A percentile compares a stretch with the other conserved stretches of the same genome.
Evolutionary conservation across 2,113 vertebrate genomes (phyloP).

Genomic region (Oreochromis tanganicae): DNA sequence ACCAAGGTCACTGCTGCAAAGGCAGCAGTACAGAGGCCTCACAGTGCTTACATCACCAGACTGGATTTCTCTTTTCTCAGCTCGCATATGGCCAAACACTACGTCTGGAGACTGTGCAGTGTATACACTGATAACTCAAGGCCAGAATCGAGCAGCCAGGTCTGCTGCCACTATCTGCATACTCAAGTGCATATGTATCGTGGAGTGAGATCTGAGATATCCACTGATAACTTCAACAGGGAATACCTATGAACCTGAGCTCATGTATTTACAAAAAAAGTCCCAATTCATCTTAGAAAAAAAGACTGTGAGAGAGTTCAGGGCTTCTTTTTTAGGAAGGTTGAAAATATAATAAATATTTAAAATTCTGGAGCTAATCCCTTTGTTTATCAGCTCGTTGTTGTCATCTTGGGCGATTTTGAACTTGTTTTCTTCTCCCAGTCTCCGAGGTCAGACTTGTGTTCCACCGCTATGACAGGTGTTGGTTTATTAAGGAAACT

Average conservation of each 20-base stretch:
- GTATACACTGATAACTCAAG: background rate
- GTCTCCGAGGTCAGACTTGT: background rate
- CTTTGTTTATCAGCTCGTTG: background rate
- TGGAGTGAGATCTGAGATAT: background rate
- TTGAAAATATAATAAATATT: background rate
- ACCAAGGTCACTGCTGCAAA: background rate
- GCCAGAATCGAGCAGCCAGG: background rate
- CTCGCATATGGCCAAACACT: background rate
- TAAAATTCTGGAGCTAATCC: background rate
- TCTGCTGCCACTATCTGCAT: background rate
- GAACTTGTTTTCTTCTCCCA: background rate
- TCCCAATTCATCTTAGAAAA: background rate
- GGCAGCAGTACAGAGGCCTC: background rate
- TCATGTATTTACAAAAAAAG: background rate
- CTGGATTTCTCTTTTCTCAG: background rate
- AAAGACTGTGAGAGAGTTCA: background rate
- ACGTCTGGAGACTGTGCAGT: background rate
- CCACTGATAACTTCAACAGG: background rate
- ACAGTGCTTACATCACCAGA: background rate
- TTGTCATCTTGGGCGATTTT: background rate
- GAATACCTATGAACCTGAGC: background rate
- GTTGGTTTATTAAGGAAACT: background rate
- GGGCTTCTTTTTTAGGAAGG: background rate
- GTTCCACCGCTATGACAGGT: background rate
- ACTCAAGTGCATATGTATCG: background rate